These are phyloP conservation scores for Dipus sagitta DNA, from an alignment of 2,797 vertebrate genomes.

Conservation along the genomic window DNA sequence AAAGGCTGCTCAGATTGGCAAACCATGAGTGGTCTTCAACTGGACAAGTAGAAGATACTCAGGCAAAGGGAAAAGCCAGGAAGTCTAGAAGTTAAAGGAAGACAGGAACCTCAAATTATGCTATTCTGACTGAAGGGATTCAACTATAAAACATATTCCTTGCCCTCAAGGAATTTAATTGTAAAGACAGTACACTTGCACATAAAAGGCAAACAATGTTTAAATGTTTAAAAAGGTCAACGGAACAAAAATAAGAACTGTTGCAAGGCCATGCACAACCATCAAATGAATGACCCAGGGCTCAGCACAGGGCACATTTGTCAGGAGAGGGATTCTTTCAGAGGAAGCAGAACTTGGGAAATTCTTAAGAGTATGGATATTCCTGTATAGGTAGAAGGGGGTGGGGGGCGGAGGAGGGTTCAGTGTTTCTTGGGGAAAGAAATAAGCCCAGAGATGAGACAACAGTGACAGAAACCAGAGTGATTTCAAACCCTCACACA, in stretches of 20 bases:
- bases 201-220: not conserved
- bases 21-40: rapidly evolving
- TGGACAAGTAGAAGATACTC: not conserved
- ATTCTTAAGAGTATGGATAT: not conserved
- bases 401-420: no score
- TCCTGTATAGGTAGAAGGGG: not conserved
- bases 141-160: not conserved
- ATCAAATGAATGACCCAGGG: not conserved
- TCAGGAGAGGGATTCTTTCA: not conserved
- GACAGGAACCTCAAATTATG: rapidly evolving
- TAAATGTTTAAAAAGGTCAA: not conserved
- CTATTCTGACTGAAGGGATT: not conserved
- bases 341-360: not conserved
- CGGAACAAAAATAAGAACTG: not conserved
- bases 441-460: not conserved
- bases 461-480: not conserved
- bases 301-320: not conserved
- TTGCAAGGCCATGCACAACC: not conserved
- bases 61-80: no score
- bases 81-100: not conserved
- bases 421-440: not conserved
- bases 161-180: not conserved
- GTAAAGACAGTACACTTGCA: not conserved
- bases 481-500: rapidly evolving
- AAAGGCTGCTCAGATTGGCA: not conserved